Evolutionary conservation across 2,888 invertebrate species (phyloP).

Genomic region (Meiosimyza decipiens): DNA sequence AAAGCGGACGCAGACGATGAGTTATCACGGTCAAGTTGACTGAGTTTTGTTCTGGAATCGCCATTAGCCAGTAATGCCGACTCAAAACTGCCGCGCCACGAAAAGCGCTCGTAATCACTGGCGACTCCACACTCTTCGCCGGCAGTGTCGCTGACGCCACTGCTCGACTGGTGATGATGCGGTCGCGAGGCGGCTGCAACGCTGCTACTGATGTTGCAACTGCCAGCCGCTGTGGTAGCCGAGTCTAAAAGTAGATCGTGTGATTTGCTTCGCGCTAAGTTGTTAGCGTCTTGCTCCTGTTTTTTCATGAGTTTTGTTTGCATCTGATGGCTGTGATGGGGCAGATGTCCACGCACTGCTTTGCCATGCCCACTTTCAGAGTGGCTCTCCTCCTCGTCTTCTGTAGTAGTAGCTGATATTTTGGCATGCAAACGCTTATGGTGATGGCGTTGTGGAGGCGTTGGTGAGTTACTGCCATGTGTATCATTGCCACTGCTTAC

Average conservation of each 20-base stretch:
- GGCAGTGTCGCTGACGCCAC: slow-evolving; percentile 69
- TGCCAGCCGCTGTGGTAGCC: slow-evolving; percentile 41
- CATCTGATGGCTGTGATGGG: slow-evolving; percentile 12
- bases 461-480: slow-evolving; percentile 73
- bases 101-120: slow-evolving; percentile 89
- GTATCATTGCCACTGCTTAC: slow-evolving; percentile 78
- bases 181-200: slow-evolving; percentile 51
- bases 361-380: slow-evolving; percentile 36
- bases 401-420: slow-evolving; percentile 68
- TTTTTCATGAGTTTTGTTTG: slow-evolving; percentile 46
- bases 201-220: slow-evolving; percentile 35
- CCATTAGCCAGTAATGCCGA: slow-evolving; percentile 86
- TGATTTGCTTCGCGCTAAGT: slow-evolving; percentile 82
- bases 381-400: slow-evolving; percentile 59
- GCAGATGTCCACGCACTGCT: slow-evolving; percentile 1
- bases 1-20: slow-evolving; percentile 74
- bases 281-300: slow-evolving; percentile 52
- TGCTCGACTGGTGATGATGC: slow-evolving; percentile 67
- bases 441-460: slow-evolving; percentile 68
- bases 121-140: slow-evolving; percentile 75
- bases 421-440: slow-evolving; percentile 70
- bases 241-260: slow-evolving; percentile 81
- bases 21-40: slow-evolving; percentile 74
- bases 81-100: slow-evolving; percentile 93
- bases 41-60: slow-evolving; percentile 83